Conservation (phyloP, 2,113 vertebrate species). For the Gopherus evgoodei region DNA sequence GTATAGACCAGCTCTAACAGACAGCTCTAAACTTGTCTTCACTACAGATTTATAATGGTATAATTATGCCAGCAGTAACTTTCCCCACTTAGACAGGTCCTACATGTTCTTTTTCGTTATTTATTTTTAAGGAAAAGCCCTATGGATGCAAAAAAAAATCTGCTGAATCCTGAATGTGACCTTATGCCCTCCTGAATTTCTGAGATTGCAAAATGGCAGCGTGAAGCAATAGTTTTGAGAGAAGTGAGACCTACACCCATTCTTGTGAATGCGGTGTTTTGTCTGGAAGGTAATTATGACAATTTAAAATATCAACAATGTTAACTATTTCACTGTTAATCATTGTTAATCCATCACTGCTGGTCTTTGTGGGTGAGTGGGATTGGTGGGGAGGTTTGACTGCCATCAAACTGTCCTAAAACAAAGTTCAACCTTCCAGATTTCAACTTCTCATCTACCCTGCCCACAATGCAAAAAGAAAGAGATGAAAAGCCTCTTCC, state of each 20-base stretch:
- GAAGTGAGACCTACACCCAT: not conserved
- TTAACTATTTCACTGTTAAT: slow-evolving; percentile 50
- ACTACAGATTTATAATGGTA: not conserved
- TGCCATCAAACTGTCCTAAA: not conserved
- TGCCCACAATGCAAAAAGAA: not conserved
- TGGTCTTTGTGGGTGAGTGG: not conserved
- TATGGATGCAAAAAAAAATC: not conserved
- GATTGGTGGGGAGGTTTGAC: not conserved
- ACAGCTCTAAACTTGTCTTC: not conserved
- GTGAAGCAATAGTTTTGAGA: not conserved
- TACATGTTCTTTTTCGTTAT: not conserved
- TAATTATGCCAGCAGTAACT: not conserved
- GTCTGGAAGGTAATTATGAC: slow-evolving; percentile 28
- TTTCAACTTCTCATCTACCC: not conserved
- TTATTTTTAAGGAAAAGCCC: not conserved
- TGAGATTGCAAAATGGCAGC: not conserved
- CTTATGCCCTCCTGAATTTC: slow-evolving; percentile 28
- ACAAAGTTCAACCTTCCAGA: not conserved
- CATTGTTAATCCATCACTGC: slow-evolving; percentile 29
- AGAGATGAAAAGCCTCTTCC: not conserved
- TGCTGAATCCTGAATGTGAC: not conserved
- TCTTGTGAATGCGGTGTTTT: not conserved
- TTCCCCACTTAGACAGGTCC: not conserved
- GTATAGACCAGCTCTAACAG: not conserved
- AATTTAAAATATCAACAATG: slow-evolving; percentile 47